A percentile compares a stretch with the other conserved stretches of the same genome.
These are phyloP conservation scores for Zoanthus gigantus DNA, from an alignment of 92 coral and sea anemone genomes.

Conservation along the genomic window DNA sequence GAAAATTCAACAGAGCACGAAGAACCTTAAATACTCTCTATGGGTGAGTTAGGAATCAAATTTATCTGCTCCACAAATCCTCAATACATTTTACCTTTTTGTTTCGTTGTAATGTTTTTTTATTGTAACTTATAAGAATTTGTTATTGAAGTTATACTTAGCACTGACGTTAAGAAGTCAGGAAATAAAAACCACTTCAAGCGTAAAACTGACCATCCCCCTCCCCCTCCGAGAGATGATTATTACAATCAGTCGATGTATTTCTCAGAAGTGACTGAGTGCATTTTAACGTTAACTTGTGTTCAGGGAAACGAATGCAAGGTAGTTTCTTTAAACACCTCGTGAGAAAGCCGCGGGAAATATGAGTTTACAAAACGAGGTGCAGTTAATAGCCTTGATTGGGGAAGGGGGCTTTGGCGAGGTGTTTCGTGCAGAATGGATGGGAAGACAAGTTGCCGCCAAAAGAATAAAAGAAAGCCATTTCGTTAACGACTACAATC, in stretches of 20 bases:
- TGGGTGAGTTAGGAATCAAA: neutral
- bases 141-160: neutral
- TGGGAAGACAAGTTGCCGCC: constrained; percentile 25
- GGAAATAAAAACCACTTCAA: neutral
- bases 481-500: constrained; percentile 62
- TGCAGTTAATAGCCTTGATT: constrained; percentile 1
- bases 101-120: neutral
- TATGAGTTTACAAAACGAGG: constrained; percentile 43
- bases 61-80: neutral
- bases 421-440: constrained; percentile 38
- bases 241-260: neutral
- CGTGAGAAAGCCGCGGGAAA: constrained; percentile 66
- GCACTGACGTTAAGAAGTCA: neutral
- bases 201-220: neutral
- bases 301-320: constrained; percentile 9
- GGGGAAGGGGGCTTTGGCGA: constrained; percentile 37
- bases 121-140: neutral
- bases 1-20: neutral
- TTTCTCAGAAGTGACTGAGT: neutral
- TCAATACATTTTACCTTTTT: neutral
- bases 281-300: neutral
- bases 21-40: neutral
- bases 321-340: neutral
- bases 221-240: neutral
- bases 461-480: constrained; percentile 13